Base-by-base conservation (phyloP, 2,888 invertebrate species). In the Limenitis camilla region DNA sequence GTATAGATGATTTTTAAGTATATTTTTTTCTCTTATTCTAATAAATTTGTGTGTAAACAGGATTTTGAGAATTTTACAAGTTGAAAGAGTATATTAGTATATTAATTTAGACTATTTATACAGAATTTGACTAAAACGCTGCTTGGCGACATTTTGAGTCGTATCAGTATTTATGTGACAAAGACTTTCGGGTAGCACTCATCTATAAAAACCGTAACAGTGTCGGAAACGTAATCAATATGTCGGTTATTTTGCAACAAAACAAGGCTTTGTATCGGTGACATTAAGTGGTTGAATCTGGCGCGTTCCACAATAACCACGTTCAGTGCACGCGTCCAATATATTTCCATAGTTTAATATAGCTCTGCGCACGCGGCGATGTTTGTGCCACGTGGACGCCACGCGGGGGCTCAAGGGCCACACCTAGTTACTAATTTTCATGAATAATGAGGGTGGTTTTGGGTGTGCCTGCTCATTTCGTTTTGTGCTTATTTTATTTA, bases 321-420 rank as follows among this genome's bases (percentile, higher is more conserved):
- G 47, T 39, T 19, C 47, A 68, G 65, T 64, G 58, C 61, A 62
- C 66, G 65, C 48, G 59, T 47, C 53, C 58, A 54, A 52, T 69
- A 70, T 69, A 72, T 71, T 74, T 77, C 68, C 74, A 75, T 79
- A 79, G 80, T 78, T 78, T 82, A 84, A 84, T 84, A 81, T 79
- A 59, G 59, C 50, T 53, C 62, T 61, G 63, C 71, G 68, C 82
- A 78, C 81, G 83, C 72, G 77, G 48, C 69, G 33, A 55, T 77
- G 78, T 76, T 78, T 75, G 70, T 60, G 59, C 46, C 76, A 73
- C 74, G 67, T 63, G 65, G 49, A 28, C 59, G 68, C 61, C 80
- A 76, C 82, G 76, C 66, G 81, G 35, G 67, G 61, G 55, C 66
- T 76, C 72, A 63, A 80, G 81, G 64, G 71, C 68, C 62, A 59